Base-by-base conservation (phyloP, 2,797 vertebrate genomes). In the Huso huso region DNA sequence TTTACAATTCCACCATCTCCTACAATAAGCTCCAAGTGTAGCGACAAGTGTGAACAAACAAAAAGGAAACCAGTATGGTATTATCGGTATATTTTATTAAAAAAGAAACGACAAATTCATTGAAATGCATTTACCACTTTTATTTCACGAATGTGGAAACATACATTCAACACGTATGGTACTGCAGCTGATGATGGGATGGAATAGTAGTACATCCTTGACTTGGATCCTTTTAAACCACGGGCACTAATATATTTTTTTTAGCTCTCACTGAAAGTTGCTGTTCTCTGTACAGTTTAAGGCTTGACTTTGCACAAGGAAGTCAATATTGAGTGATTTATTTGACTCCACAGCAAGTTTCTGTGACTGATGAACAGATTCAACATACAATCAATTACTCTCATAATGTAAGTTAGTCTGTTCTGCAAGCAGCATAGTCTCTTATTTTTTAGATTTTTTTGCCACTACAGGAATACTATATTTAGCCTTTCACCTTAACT, bases 251-350 rank as follows among this genome's bases (percentile, higher is more conserved):
- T 64, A 67, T 53, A 64, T 53, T 66, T n/a, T 66, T n/a, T 37
- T 49, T 62, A 84, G 71, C 81, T 82, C 80, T 84, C 76, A 77
- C 79, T 84, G 83, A 81, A 86, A 51, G 77, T 62, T 49, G 72
- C 69, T 67, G 66, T 70, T 49, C 83, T 89, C 85, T 90, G 87
- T 91, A 90, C 87, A 90, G 73, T 89, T 93, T 94, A 93, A 93
- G 91, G 92, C 90, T 92, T 86, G 84, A 87, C 88, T 90, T 84
- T 87, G 83, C 88, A 86, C 85, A 89, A 89, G 82, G 79, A 73
- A 83, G 79, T 76, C 83, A 85, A 90, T 80, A 75, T 79, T 78
- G 77, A 88, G 82, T 84, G 81, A 82, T 87, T 81, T 86, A 82
- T 84, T 78, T 79, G 89, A 88, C 73, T 75, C 79, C 82, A 75